A percentile compares a stretch with the other conserved stretches of the same genome.
Evolutionary conservation across 2,888 invertebrate genomes (phyloP).

Genomic region (Thera britannica): DNA sequence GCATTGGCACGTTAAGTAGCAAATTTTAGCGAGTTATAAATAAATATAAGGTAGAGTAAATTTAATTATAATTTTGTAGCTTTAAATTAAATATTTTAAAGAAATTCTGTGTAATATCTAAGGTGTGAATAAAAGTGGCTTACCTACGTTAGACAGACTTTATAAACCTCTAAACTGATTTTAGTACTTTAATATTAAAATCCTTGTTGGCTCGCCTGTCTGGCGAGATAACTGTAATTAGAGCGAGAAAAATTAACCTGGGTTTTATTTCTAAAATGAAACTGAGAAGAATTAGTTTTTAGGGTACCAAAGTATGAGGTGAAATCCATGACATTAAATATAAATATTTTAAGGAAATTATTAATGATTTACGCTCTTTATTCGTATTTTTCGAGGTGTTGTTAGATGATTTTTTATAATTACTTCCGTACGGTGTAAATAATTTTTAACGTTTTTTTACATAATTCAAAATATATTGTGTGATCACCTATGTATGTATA

Average conservation of each 20-base stretch:
- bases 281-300: not conserved
- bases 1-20: not conserved
- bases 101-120: slow-evolving; percentile 4
- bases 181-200: slow-evolving; percentile 30
- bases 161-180: slow-evolving; percentile 22
- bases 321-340: not conserved
- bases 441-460: too few relatives aligned
- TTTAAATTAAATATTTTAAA: too few relatives aligned
- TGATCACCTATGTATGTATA: too few relatives aligned
- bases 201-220: not conserved
- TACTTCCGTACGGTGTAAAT: too few relatives aligned
- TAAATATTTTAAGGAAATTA: too few relatives aligned
- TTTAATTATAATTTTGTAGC: not conserved
- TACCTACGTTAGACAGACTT: slow-evolving; percentile 21
- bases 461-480: too few relatives aligned
- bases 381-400: too few relatives aligned
- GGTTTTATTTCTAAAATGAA: slow-evolving; percentile 13
- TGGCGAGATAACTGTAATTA: slow-evolving; percentile 3
- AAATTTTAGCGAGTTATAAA: not conserved
- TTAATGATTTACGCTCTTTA: too few relatives aligned
- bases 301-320: not conserved
- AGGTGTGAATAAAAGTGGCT: slow-evolving; percentile 32
- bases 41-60: not conserved
- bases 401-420: too few relatives aligned
- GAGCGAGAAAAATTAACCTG: slow-evolving; percentile 20